Evolutionary conservation across 2,797 vertebrate species (phyloP), one percentile per base, ranked within the genome.

Genomic region (Spheniscus humboldti): DNA sequence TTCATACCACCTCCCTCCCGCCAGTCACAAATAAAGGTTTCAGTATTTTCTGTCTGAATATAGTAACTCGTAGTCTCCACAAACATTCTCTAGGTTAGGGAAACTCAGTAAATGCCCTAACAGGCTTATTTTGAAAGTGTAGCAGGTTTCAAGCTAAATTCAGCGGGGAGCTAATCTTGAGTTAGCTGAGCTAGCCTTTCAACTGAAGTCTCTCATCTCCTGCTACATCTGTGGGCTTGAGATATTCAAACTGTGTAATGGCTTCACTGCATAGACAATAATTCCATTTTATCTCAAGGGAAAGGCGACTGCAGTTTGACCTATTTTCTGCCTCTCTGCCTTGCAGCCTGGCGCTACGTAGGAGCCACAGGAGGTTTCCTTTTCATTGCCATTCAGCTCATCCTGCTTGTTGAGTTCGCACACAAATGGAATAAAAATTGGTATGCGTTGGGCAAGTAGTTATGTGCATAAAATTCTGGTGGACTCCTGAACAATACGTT

Each of bases 391-490:
- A 99, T 99, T 98, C 99, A 99, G 96, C 99, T 99, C 79, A 98
- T 99, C 97, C 96, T 99, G 80, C 98, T 99, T 85, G 99, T 99
- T 97, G 99, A 99, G 97, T 99, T 99, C 41, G 99, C 99, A 24
- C 99, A 99, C 97, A 99, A 99, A 94, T 99, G 99, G 99, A 99
- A 99, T 98, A 99, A 99, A 98, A 99, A 99, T 97, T 99, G 99
- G 99, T 99, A 98, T 96, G 99, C 98, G 59, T 84, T 57, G 86
- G 57, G 45, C 64, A 89, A 85, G 15, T 75, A 90, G 43, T 83
- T 88, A 53, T 28, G 88, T 83, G 13, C 18, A 27, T 81, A 43
- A 66, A 86, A 79, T 92, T 90, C 31, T 64, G 45, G 1, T 79
- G 59, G 18, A 50, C 13, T 92, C 24, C 55, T 57, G 39, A 52